phyloP scores from a whole-genome alignment of 30 jellyfish, hydroid and myxozoan genomes.

The Hydractinia echinata region DNA sequence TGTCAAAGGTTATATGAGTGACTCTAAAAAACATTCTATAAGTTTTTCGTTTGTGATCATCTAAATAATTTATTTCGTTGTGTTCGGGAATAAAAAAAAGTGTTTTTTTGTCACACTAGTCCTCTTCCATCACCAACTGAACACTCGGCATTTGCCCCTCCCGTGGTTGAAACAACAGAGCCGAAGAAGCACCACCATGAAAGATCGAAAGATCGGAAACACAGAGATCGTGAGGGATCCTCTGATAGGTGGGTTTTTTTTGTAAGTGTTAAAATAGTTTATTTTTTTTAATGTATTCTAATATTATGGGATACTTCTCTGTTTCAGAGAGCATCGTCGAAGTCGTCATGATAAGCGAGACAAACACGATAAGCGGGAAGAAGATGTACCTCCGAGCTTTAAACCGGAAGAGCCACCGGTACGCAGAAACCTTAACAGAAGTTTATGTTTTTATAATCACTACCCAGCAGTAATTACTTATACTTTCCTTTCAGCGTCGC shows the following conservation, averaged over 20 bases:
- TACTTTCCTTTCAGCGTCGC: no score
- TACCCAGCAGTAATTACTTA: not conserved
- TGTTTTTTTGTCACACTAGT: constrained; percentile 9
- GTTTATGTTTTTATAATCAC: not conserved
- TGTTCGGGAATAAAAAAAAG: no score
- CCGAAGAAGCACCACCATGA: constrained; percentile 13
- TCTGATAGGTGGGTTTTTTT: constrained; percentile 21
- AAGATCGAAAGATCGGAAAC: constrained; percentile 26
- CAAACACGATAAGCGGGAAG: not conserved
- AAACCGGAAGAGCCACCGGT: constrained; percentile 29
- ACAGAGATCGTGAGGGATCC: constrained; percentile 22
- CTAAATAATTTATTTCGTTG: no score
- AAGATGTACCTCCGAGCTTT: constrained; percentile 6
- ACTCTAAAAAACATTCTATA: no score
- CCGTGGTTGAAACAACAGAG: not conserved
- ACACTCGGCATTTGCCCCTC: constrained; percentile 24
- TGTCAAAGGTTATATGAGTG: no score
- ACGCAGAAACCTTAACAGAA: not conserved
- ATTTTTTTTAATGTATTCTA: no score
- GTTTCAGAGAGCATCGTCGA: constrained; percentile 14
- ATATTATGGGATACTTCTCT: not conserved
- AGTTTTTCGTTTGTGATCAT: no score
- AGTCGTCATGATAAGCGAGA: constrained; percentile 19
- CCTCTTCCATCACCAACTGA: constrained; percentile 39
- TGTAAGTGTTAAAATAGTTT: not conserved